Conservation (phyloP, 2,113 vertebrate genomes). For the Alligator mississippiensis region DNA sequence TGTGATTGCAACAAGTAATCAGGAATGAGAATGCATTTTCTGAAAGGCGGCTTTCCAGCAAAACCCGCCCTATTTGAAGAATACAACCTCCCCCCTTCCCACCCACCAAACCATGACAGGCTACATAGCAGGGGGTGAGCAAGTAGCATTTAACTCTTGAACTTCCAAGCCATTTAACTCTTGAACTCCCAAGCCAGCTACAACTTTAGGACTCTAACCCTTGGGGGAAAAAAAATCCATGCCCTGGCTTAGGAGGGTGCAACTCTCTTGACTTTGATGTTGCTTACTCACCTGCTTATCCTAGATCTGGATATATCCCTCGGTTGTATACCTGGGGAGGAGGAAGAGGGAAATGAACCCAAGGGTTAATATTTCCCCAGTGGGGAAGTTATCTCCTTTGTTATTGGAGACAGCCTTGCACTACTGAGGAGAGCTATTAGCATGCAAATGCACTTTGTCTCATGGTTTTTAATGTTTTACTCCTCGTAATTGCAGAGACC, state of each 20-base stretch:
- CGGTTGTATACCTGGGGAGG: too few relatives aligned
- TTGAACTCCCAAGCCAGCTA: background rate
- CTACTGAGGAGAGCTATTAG: constrained; percentile 75
- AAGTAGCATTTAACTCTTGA: constrained; percentile 49
- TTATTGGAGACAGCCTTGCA: constrained; percentile 59
- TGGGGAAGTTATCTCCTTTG: constrained; percentile 74
- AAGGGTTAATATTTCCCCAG: constrained; percentile 59
- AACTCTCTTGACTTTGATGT: background rate
- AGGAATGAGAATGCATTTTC: background rate
- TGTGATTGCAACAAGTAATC: background rate
- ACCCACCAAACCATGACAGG: background rate
- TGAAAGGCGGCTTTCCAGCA: background rate
- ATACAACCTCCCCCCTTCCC: background rate
- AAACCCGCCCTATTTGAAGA: background rate
- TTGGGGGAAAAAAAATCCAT: background rate
- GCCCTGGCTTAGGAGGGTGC: background rate
- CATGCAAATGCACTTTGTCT: constrained; percentile 81
- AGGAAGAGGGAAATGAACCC: background rate
- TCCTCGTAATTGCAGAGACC: constrained; percentile 80
- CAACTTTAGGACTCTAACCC: background rate
- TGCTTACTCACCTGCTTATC: too few relatives aligned
- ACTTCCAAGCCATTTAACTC: constrained; percentile 55
- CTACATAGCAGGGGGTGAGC: background rate
- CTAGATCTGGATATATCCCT: too few relatives aligned
- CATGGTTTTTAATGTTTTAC: constrained; percentile 84